These are phyloP conservation scores for Colistium nudipinnis DNA, from an alignment of 2,113 vertebrate species.

Conservation along the genomic window DNA sequence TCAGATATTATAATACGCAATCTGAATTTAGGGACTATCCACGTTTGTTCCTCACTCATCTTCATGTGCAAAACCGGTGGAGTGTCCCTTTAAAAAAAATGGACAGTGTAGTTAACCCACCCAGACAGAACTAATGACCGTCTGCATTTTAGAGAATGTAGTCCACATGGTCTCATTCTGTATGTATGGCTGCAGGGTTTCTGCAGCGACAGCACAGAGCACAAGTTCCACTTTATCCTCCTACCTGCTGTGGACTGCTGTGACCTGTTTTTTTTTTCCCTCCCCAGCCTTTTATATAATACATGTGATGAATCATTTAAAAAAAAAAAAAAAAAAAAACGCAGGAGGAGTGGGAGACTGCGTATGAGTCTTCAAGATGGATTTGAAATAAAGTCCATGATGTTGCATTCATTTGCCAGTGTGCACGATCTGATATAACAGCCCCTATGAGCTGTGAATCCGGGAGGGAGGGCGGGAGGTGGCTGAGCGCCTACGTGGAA, in stretches of 20 bases:
- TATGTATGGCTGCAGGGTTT: constrained; percentile 30
- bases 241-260: constrained; percentile 55
- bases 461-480: constrained; percentile 1
- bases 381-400: constrained; percentile 49
- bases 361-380: constrained; percentile 53
- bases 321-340: too few species aligned
- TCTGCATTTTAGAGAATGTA: constrained; percentile 27
- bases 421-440: constrained; percentile 52
- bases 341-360: constrained; percentile 63
- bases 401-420: constrained; percentile 52
- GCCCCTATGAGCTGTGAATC: constrained; percentile 41
- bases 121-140: constrained; percentile 15
- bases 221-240: constrained; percentile 56
- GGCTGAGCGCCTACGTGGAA: constrained; percentile 31
- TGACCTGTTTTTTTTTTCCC: constrained; percentile 47
- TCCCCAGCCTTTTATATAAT: constrained; percentile 71
- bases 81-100: not conserved
- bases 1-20: not conserved
- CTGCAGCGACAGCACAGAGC: constrained; percentile 23
- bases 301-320: constrained; percentile 68
- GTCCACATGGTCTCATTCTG: constrained; percentile 34
- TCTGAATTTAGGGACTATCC: not conserved
- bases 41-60: not conserved
- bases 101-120: not conserved
- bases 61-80: not conserved